These are phyloP conservation scores for Ethmia dodecea DNA, from an alignment of 2,888 invertebrate genomes.

Conservation along the genomic window DNA sequence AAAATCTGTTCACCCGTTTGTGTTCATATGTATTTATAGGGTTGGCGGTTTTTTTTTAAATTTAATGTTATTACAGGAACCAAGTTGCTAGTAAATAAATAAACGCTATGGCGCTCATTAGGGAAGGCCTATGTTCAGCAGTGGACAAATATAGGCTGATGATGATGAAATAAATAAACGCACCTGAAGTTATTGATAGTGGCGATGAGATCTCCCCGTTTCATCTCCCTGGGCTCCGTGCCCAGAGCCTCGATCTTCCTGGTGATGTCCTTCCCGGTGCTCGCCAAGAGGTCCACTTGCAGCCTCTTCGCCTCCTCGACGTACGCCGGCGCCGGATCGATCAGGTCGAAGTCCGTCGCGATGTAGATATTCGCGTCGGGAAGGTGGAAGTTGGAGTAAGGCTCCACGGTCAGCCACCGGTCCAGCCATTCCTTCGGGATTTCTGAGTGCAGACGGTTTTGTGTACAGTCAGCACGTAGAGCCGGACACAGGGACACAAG, in stretches of 20 bases:
- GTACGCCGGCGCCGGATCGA: slow-evolving; percentile 58
- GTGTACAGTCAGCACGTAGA: no score
- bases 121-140: no score
- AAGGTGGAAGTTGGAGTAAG: slow-evolving; percentile 79
- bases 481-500: no score
- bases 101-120: no score
- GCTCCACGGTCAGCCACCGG: slow-evolving; percentile 78
- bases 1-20: no score
- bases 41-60: no score
- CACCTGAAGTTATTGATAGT: slow-evolving; percentile 65
- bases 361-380: slow-evolving; percentile 86
- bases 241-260: slow-evolving; percentile 31
- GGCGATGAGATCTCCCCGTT: slow-evolving; percentile 50
- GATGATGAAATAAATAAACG: no score
- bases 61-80: no score
- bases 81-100: no score
- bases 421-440: slow-evolving; percentile 81
- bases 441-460: no score
- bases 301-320: slow-evolving; percentile 37
- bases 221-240: slow-evolving; percentile 30
- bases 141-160: no score
- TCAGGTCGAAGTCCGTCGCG: slow-evolving; percentile 82
- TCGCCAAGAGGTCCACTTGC: slow-evolving; percentile 39
- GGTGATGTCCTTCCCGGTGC: slow-evolving; percentile 49
- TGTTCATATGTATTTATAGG: no score